phyloP scores from a whole-genome alignment of 2,797 vertebrate genomes.

The Neostethus bicornis region DNA sequence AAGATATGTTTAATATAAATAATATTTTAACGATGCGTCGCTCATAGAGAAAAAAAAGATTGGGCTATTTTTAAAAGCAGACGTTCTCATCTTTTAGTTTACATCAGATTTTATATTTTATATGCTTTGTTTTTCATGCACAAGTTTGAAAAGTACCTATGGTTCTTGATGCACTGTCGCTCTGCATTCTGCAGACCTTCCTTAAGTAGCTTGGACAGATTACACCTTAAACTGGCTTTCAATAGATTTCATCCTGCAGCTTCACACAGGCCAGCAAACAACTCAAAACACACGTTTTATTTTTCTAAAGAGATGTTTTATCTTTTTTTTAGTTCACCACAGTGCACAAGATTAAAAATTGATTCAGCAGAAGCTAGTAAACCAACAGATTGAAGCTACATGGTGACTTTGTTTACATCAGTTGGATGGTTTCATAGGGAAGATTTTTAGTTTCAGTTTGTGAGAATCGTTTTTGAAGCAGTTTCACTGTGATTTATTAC shows the following conservation, averaged over 20 bases:
- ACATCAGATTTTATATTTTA: slow-evolving; percentile 54
- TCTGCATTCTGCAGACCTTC: slow-evolving; percentile 31
- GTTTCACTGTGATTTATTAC: slow-evolving; percentile 46
- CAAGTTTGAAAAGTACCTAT: slow-evolving; percentile 39
- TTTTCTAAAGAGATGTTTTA: slow-evolving; percentile 1
- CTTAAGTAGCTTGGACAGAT: no score
- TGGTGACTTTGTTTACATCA: slow-evolving; percentile 60
- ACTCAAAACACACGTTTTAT: no score
- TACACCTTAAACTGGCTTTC: no score
- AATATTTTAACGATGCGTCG: no score
- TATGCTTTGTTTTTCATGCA: slow-evolving; percentile 31
- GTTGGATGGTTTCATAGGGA: slow-evolving; percentile 32
- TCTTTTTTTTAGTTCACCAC: background rate
- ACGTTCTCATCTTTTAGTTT: slow-evolving; percentile 61
- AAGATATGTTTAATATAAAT: slow-evolving; percentile 1
- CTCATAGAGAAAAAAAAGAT: slow-evolving; percentile 27
- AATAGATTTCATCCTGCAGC: no score
- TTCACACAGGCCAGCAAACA: no score
- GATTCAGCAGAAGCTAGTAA: slow-evolving; percentile 16
- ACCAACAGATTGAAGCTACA: slow-evolving; percentile 42
- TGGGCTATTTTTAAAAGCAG: slow-evolving; percentile 63
- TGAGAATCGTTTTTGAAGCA: slow-evolving; percentile 64
- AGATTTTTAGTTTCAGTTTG: slow-evolving; percentile 49
- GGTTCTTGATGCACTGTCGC: slow-evolving; percentile 35
- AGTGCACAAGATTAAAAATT: slow-evolving; percentile 11